These are phyloP conservation scores for Pantherophis alleghaniensis DNA, from an alignment of 2,797 vertebrate genomes.

Conservation along the genomic window DNA sequence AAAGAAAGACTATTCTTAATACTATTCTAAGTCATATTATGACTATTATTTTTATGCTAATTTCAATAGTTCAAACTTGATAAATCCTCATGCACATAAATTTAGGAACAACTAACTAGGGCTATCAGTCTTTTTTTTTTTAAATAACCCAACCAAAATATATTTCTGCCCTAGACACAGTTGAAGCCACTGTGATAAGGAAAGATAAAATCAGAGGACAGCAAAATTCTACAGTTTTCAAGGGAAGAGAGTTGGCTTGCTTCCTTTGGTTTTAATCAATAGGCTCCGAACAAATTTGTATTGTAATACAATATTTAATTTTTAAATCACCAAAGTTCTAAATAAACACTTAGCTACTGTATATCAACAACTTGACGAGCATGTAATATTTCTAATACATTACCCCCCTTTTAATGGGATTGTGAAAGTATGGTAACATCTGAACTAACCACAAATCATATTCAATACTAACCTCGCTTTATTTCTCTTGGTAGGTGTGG, in stretches of 20 bases:
- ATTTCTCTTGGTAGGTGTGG: conserved; percentile 87
- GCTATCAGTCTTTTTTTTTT: neutral
- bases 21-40: conserved; percentile 10
- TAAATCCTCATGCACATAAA: neutral
- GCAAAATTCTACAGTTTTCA: conserved; percentile 37
- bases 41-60: conserved; percentile 24
- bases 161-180: conserved; percentile 5
- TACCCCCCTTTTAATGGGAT: neutral
- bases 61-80: conserved; percentile 35
- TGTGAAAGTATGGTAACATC: conserved; percentile 8
- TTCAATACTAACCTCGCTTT: conserved; percentile 85
- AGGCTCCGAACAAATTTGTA: conserved; percentile 50
- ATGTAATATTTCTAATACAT: conserved; percentile 27
- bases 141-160: conserved; percentile 21
- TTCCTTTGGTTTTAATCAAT: conserved; percentile 58
- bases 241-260: neutral
- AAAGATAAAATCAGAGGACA: conserved; percentile 48
- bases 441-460: conserved; percentile 2
- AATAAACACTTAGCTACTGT: conserved; percentile 41
- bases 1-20: conserved; percentile 43
- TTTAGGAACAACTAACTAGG: conserved; percentile 32
- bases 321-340: conserved; percentile 38
- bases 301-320: conserved; percentile 57
- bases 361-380: conserved; percentile 34
- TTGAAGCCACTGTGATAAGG: conserved; percentile 6